Evolutionary conservation across 2,888 invertebrate genomes (phyloP), one percentile per base, ranked within the genome.

Genomic region (Incurvaria masculella): DNA sequence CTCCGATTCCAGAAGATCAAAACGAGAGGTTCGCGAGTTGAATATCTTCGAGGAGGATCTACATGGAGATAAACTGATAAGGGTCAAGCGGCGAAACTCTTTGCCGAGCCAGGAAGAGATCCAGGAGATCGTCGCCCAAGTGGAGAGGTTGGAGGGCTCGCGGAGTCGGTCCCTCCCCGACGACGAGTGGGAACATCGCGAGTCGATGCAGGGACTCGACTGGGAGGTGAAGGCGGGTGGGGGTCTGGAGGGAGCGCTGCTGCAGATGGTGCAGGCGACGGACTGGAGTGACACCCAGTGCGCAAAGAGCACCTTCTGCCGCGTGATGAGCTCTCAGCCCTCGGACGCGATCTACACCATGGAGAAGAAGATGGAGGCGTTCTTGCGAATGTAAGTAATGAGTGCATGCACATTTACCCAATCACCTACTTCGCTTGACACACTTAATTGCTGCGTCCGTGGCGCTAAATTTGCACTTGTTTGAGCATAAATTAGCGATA

Each of bases 281-380:
- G 82, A 88, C 59, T 90, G 89, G 90, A 80, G 83, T 23, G 85
- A 87, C 65, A 88, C 89, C 2, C 86, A 87, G 47, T 91, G 91
- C 62, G 87, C 90, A 2, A 89, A 90, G 63, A 82, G 80, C 58
- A 81, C 89, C 54, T 89, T 90, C 69, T 91, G 91, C 66, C 85
- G 87, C 59, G 85, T 87, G 41, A 85, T 91, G 79, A 72, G 86
- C 39, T 79, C 82, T 49, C 87, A 88, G 57, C 74, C 84, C 45
- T 80, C 84, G 2, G 89, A 90, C 61, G 85, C 88, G 21, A 71
- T 86, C 51, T 81, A 85, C 54, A 74, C 86, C 41, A 89, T 89
- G 89, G 89, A 90, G 71, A 90, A 90, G 72, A 88, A 87, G 65
- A 89, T 90, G 86, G 83, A 85, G 59, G 82, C 84, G 44, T 76